Percentiles rank a stretch among this genome's conserved stretches.
phyloP scores from a whole-genome alignment of 2,113 vertebrate genomes.

The Phyllostomus hastatus region DNA sequence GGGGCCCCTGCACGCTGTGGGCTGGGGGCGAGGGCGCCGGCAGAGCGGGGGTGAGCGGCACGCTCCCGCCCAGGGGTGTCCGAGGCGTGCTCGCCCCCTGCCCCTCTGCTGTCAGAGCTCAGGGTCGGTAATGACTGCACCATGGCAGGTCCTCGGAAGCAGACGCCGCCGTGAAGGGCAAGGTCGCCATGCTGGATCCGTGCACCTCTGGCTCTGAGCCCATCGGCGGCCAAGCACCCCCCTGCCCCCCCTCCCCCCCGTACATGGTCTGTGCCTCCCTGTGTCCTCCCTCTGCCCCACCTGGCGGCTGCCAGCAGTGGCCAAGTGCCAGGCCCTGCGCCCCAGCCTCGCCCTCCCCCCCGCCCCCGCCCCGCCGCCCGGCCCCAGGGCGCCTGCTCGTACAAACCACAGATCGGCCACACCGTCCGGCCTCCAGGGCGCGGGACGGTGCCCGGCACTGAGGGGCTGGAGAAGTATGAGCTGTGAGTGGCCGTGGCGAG shows the following conservation, averaged over 20 bases:
- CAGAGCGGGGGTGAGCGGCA: neutral
- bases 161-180: accelerated
- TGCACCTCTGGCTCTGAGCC: too few relatives aligned
- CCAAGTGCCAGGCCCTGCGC: accelerated
- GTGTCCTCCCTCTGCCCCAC: neutral
- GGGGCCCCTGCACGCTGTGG: accelerated
- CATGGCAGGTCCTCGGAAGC: neutral
- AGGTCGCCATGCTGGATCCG: too few relatives aligned
- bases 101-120: too few relatives aligned
- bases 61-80: neutral
- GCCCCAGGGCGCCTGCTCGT: too few relatives aligned
- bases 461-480: neutral
- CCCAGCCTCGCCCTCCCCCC: accelerated
- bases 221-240: accelerated
- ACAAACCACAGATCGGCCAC: neutral
- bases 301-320: accelerated
- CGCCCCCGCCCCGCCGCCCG: too few relatives aligned
- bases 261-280: neutral
- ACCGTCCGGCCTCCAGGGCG: too few relatives aligned
- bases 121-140: neutral
- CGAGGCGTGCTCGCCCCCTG: neutral
- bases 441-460: too few relatives aligned
- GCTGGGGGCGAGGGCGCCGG: too few relatives aligned
- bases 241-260: neutral
- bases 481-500: accelerated